A percentile compares a stretch with the other conserved stretches of the same genome.
These are phyloP conservation scores for Beroe forskalii DNA, from an alignment of 37 sponge, comb jelly and placozoan genomes.

Conservation along the genomic window DNA sequence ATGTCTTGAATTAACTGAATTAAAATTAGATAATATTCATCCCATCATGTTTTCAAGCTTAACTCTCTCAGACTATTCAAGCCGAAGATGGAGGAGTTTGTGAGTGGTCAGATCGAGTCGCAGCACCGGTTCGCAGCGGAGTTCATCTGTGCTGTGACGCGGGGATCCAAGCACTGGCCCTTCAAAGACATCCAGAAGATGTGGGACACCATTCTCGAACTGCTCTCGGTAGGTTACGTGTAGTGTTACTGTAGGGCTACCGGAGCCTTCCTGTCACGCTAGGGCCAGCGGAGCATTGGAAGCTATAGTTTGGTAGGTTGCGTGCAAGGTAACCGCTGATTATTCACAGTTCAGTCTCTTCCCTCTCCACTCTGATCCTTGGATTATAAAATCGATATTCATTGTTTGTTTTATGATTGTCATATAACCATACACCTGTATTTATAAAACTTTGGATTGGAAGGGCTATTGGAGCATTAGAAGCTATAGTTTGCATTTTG, in stretches of 20 bases:
- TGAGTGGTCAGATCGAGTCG: constrained; percentile 69
- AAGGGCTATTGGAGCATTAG: no score
- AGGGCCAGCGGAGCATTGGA: no score
- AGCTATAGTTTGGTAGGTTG: no score
- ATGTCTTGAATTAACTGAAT: not conserved
- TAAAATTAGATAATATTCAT: not conserved
- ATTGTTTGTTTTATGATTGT: no score
- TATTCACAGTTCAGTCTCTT: no score
- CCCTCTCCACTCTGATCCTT: no score
- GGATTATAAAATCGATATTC: no score
- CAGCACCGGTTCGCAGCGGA: constrained; percentile 83
- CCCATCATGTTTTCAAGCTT: not conserved
- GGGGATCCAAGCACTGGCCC: constrained; percentile 83
- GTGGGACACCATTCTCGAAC: constrained; percentile 30
- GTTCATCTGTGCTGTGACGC: constrained; percentile 74
- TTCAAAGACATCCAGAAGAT: constrained; percentile 35
- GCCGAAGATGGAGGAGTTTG: constrained; percentile 62
- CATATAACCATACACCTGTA: no score
- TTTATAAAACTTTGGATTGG: no score
- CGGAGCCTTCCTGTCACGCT: no score
- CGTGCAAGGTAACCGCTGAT: constrained; percentile 67
- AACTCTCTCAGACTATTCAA: not conserved
- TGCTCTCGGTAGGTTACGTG: not conserved
- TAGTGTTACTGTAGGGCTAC: not conserved
- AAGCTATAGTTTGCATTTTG: no score